A percentile compares a stretch with the other conserved stretches of the same genome.
Evolutionary conservation across 1,140 invertebrate genomes (phyloP).

Genomic region (Camponotus vicinus): DNA sequence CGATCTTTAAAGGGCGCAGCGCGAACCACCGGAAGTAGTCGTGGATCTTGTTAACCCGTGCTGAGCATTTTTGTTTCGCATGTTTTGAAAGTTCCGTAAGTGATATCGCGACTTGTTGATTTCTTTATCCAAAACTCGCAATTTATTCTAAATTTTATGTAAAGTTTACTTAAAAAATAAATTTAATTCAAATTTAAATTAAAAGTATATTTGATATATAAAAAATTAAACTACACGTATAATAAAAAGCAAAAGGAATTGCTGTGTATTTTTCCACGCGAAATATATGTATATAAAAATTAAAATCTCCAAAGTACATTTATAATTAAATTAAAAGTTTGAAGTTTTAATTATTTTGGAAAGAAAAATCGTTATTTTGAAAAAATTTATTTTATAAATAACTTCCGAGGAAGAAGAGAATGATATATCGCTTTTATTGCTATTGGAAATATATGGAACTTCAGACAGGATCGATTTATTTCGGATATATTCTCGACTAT

Average conservation of each 20-base stretch:
- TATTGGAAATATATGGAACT: not conserved
- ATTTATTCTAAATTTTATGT: conserved; percentile 23
- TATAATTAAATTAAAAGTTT: not conserved
- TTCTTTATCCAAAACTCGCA: not conserved
- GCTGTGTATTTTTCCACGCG: not conserved
- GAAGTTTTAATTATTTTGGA: not conserved
- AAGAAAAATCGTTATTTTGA: not conserved
- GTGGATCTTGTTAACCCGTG: conserved; percentile 32
- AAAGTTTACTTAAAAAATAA: not conserved
- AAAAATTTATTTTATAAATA: not conserved
- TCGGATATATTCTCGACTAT: not conserved
- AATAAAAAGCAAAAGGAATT: not conserved
- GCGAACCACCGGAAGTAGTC: conserved; percentile 55
- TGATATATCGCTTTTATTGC: not conserved
- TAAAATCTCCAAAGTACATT: not conserved
- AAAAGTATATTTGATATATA: not conserved
- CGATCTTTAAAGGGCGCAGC: conserved; percentile 56
- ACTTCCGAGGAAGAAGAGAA: not conserved
- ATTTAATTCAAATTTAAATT: not conserved
- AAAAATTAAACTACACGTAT: not conserved
- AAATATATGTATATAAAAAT: not conserved
- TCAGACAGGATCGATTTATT: not conserved
- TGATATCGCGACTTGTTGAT: not conserved
- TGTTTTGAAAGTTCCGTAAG: conserved; percentile 5
- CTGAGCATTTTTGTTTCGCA: conserved; percentile 4